Evolutionary conservation across 2,888 invertebrate genomes (phyloP), one percentile per base, ranked within the genome.

Genomic region (Torymus aiolomorphi): DNA sequence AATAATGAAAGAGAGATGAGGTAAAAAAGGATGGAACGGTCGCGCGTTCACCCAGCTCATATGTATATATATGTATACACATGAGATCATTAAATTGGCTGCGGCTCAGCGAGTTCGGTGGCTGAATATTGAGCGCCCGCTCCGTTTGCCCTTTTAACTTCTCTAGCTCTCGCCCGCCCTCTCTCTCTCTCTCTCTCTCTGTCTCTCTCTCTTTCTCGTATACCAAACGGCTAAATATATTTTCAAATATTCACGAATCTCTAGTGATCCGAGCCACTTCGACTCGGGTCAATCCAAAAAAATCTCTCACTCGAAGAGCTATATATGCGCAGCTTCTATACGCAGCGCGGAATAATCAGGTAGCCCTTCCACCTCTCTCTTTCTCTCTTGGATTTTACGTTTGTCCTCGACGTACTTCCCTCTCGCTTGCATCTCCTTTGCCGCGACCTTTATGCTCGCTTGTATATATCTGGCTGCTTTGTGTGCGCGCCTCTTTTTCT

Each of bases 91-190:
- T 87, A 88, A 89, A 88, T 88, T 87, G 87, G 85, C 87, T 83
- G 84, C 84, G 87, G 86, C 82, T 87, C 85, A 89, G 84, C 85
- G 87, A 86, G 79, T 83, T 84, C 83, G 84, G 77, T 80, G 24
- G 82, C 57, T 76, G 76, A 85, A 83, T 85, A 85, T 86, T 85
- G 84, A 84, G 83, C 84, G 72, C 69, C 61, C 51, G 80, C 82
- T 82, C 82, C 85, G 85, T 86, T 88, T 86, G 86, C 86, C 88
- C 86, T 88, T 89, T 89, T 88, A 87, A 88, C 87, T 87, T 85
- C 83, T 86, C 82, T 82, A 79, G 83, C 84, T 84, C 14, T 16
- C 69, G 16, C 20, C 42, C 57, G 49, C 56, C 18, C 78, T 77
- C 67, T 62, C 31, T 49, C 0, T 56, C 49, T 70, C 24, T 67